Conservation (phyloP, 2,888 invertebrate species). For the Trisateles emortualis region DNA sequence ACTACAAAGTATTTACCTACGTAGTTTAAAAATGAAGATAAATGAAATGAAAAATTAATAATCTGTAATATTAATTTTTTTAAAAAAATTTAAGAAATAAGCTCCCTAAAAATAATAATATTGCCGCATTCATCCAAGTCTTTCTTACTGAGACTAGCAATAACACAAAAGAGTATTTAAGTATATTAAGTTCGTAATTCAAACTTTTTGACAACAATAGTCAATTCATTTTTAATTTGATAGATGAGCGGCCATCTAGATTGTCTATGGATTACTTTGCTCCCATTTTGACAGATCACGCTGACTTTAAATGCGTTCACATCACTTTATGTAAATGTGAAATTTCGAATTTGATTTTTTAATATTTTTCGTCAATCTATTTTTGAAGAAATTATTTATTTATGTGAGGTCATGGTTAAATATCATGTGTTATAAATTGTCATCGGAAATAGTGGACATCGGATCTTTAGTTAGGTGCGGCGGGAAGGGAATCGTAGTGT, state of each 20-base stretch:
- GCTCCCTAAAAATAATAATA: too few relatives aligned
- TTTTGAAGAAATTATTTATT: conserved; percentile 85
- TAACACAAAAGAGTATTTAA: conserved; percentile 1
- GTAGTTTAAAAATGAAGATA: too few relatives aligned
- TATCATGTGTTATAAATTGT: conserved; percentile 82
- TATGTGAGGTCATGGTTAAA: conserved; percentile 76
- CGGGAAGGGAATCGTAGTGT: conserved; percentile 60
- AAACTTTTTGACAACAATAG: conserved; percentile 17
- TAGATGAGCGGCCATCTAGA: conserved; percentile 42
- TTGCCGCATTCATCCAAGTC: too few relatives aligned
- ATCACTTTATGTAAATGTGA: conserved; percentile 69
- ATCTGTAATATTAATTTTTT: too few relatives aligned
- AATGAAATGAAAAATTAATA: too few relatives aligned
- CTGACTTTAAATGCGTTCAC: conserved; percentile 66
- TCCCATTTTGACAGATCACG: conserved; percentile 53
- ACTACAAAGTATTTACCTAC: too few relatives aligned
- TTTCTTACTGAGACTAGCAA: too few relatives aligned
- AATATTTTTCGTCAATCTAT: conserved; percentile 83
- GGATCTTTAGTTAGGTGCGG: conserved; percentile 68
- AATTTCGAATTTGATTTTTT: conserved; percentile 82
- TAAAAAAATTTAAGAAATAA: too few relatives aligned
- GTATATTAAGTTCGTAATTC: conserved; percentile 23
- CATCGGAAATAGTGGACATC: conserved; percentile 58
- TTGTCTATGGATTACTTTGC: conserved; percentile 40
- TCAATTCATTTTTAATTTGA: conserved; percentile 37